A percentile compares a stretch with the other conserved stretches of the same genome.
These are phyloP conservation scores for Melinaea menophilus DNA, from an alignment of 2,888 invertebrate species.

Conservation along the genomic window DNA sequence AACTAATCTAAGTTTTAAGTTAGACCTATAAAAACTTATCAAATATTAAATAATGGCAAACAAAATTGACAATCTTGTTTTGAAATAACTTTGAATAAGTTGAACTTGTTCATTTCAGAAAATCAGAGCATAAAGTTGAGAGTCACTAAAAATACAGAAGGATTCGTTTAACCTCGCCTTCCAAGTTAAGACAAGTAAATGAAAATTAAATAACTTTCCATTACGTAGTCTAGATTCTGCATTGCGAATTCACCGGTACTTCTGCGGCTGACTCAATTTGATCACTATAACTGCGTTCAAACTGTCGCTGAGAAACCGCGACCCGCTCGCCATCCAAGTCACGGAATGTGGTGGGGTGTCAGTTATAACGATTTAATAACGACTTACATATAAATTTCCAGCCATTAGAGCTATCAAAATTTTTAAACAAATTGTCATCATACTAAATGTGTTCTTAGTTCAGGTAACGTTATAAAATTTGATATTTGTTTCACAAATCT, in stretches of 20 bases:
- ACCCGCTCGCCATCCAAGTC: constrained; percentile 58
- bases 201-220: constrained; percentile 35
- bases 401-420: no score
- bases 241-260: constrained; percentile 37
- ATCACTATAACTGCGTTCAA: constrained; percentile 72
- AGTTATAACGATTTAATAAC: constrained; percentile 36
- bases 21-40: no score
- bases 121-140: constrained; percentile 24
- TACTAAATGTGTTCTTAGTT: no score
- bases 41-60: not conserved
- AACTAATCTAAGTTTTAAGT: no score
- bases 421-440: no score
- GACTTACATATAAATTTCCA: no score
- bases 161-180: constrained; percentile 21
- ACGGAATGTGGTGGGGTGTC: constrained; percentile 47
- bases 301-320: constrained; percentile 42
- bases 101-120: constrained; percentile 21
- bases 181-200: constrained; percentile 23
- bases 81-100: constrained; percentile 2
- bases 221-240: constrained; percentile 30
- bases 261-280: constrained; percentile 67
- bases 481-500: no score
- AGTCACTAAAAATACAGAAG: constrained; percentile 23
- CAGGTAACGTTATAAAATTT: no score
- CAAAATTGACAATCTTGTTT: not conserved